A percentile compares a stretch with the other conserved stretches of the same genome.
Evolutionary conservation across 92 coral and sea anemone genomes (phyloP).

Genomic region (Porites evermanni): DNA sequence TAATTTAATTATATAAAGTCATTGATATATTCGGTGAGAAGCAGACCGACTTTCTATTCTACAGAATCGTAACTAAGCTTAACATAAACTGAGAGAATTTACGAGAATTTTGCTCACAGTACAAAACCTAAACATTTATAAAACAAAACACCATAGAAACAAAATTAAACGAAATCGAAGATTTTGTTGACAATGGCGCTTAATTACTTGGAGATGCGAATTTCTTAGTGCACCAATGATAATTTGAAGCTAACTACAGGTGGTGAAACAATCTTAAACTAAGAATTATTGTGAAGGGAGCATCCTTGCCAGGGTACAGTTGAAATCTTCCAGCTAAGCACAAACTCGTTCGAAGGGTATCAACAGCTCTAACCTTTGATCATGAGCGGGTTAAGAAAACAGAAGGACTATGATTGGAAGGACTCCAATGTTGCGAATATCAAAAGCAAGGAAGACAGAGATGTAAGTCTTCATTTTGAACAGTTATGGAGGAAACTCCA

Average conservation of each 20-base stretch:
- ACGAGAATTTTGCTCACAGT: not conserved
- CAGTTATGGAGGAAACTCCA: not conserved
- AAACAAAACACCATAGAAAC: slow-evolving; percentile 16
- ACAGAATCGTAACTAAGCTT: too few species aligned
- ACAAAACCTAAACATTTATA: slow-evolving; percentile 5
- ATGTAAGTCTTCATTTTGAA: not conserved
- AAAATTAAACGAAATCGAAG: not conserved
- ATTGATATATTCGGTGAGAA: too few species aligned
- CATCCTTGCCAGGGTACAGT: not conserved
- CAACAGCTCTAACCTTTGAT: not conserved
- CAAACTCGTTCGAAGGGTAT: not conserved
- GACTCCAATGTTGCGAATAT: slow-evolving; percentile 22
- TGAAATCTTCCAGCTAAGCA: not conserved
- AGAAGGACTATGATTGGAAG: slow-evolving; percentile 16
- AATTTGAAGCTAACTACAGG: not conserved
- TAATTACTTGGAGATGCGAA: not conserved
- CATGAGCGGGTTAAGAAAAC: slow-evolving; percentile 28
- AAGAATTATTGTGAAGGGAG: not conserved
- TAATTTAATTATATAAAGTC: too few species aligned
- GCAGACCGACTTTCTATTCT: too few species aligned
- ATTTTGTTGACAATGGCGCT: not conserved
- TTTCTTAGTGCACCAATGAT: not conserved
- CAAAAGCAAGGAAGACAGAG: slow-evolving; percentile 23
- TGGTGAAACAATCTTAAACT: not conserved
- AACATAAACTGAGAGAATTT: not conserved